Conservation (phyloP, 2,888 invertebrate species). For the Caenorhabditis japonica region DNA sequence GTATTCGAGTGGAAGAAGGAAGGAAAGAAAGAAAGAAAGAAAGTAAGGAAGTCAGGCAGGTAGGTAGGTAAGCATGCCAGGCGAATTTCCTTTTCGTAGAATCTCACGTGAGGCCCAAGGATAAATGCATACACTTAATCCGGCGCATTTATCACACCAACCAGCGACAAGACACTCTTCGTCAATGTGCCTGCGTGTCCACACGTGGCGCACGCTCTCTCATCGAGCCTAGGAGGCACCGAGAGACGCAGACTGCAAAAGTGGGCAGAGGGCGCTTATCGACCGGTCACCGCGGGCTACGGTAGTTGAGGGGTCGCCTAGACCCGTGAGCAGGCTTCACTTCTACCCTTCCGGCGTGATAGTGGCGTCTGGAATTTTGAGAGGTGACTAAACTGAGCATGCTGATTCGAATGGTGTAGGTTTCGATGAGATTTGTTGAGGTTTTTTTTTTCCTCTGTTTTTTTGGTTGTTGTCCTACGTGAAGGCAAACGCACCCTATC, state of each 20-base stretch:
- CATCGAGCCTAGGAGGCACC: conserved; percentile 9
- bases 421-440: neutral
- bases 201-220: neutral
- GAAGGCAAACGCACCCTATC: too few relatives aligned
- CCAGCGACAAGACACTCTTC: too few relatives aligned
- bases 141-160: too few relatives aligned
- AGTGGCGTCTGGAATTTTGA: neutral
- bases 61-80: too few relatives aligned
- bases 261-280: neutral
- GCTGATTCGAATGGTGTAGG: conserved; percentile 13
- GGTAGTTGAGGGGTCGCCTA: conserved; percentile 17
- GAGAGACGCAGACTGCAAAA: conserved; percentile 37
- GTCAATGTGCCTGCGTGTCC: conserved; percentile 38
- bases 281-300: conserved; percentile 18
- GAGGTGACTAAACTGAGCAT: neutral
- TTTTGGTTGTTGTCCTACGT: too few relatives aligned
- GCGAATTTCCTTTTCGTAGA: too few relatives aligned
- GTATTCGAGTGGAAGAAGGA: too few relatives aligned
- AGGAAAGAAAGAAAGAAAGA: too few relatives aligned
- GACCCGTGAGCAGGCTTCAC: neutral
- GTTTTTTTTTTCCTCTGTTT: neutral
- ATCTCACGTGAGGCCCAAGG: too few relatives aligned
- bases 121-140: too few relatives aligned
- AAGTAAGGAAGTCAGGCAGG: too few relatives aligned
- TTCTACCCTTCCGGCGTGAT: conserved; percentile 10